Percentiles rank a stretch among this genome's conserved stretches.
Conservation (phyloP, 92 coral and sea anemone genomes). For the Zoanthus sansibaricus region DNA sequence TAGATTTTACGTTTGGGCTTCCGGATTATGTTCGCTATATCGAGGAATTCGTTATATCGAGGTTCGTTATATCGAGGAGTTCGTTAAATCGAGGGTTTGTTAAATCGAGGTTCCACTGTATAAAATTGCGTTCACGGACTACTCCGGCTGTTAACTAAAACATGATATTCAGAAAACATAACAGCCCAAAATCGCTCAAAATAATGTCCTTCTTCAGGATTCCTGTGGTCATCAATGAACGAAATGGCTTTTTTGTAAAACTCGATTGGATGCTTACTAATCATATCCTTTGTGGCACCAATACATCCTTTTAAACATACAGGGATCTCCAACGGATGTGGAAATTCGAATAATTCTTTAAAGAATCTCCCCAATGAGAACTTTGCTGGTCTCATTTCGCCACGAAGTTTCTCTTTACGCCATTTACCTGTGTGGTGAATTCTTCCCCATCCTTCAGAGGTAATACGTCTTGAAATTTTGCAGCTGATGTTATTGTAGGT, state of each 20-base stretch:
- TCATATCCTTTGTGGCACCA: constrained; percentile 57
- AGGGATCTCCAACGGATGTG: constrained; percentile 21
- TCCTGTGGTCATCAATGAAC: constrained; percentile 56
- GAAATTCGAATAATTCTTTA: constrained; percentile 29
- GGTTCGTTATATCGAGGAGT: too few species aligned
- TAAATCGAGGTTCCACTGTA: too few species aligned
- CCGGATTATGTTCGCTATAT: too few species aligned
- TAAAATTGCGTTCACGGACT: neutral
- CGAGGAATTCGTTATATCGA: too few species aligned
- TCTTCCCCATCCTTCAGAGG: constrained; percentile 37
- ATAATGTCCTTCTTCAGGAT: constrained; percentile 76
- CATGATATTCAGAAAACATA: neutral
- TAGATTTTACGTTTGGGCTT: too few species aligned
- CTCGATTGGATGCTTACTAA: constrained; percentile 46
- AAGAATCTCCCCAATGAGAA: constrained; percentile 54
- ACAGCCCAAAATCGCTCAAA: constrained; percentile 65
- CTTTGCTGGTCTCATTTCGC: constrained; percentile 57
- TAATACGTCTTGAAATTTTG: neutral
- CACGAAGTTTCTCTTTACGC: constrained; percentile 26
- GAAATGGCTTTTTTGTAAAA: constrained; percentile 59
- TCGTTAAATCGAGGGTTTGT: too few species aligned
- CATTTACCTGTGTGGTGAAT: constrained; percentile 44
- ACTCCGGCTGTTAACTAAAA: neutral
- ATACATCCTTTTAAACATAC: constrained; percentile 52
- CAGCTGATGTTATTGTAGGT: constrained; percentile 14